Percentiles rank a stretch among this genome's conserved stretches.
Conservation (phyloP, 2,113 vertebrate species). For the Aegithalos caudatus region DNA sequence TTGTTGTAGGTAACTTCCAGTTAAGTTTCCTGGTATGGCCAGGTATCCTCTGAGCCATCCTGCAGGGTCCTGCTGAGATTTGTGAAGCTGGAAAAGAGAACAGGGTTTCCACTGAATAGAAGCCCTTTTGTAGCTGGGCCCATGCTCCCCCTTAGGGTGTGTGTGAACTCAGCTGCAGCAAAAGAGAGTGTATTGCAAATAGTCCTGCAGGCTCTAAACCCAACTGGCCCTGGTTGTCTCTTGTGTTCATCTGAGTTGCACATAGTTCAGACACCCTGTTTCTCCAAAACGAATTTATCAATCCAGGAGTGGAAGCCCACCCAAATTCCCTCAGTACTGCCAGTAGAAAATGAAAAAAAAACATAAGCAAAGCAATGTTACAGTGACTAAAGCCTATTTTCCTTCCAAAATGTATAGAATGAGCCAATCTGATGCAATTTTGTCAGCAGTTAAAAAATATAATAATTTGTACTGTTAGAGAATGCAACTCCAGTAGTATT, state of each 20-base stretch:
- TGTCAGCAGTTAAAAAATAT: not conserved
- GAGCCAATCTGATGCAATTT: not conserved
- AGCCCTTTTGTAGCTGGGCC: not conserved
- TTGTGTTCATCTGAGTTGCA: not conserved
- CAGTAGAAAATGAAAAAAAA: not conserved
- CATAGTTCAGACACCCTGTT: not conserved
- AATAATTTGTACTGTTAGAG: not conserved
- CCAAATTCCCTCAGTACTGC: not conserved
- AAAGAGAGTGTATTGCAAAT: not conserved
- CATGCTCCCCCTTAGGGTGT: not conserved
- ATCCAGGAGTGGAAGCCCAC: not conserved
- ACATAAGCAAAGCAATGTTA: not conserved
- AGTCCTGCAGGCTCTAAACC: not conserved
- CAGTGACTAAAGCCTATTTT: not conserved
- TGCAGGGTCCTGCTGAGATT: not conserved
- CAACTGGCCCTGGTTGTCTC: not conserved
- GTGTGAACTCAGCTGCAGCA: accelerated
- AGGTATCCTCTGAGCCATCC: not conserved
- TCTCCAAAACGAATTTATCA: not conserved
- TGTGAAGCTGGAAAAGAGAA: not conserved
- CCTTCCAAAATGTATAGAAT: not conserved
- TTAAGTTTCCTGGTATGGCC: not conserved
- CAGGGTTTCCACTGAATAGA: not conserved
- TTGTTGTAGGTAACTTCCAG: not conserved
- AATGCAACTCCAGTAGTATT: not conserved